phyloP scores from a whole-genome alignment of 2,113 vertebrate species.

The Grus americana region DNA sequence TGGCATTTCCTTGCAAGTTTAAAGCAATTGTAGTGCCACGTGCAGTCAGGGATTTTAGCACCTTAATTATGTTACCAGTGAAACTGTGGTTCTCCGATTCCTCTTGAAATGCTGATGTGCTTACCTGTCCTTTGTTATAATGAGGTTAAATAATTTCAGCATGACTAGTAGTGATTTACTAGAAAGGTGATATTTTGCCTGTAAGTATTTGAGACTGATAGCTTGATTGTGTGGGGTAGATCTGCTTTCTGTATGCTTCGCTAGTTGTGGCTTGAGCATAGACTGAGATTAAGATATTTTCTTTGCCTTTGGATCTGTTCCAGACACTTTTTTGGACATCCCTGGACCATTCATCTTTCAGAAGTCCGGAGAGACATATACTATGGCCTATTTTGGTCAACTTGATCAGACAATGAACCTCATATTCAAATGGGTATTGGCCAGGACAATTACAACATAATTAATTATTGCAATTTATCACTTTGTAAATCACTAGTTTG shows the following conservation, averaged over 20 bases:
- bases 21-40: neutral
- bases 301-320: constrained; percentile 5
- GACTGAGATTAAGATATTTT: constrained; percentile 23
- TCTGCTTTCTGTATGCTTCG: neutral
- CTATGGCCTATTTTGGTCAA: constrained; percentile 49
- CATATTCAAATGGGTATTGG: neutral
- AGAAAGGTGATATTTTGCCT: neutral
- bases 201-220: neutral
- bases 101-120: neutral
- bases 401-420: neutral
- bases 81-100: neutral
- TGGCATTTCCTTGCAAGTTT: neutral
- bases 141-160: neutral
- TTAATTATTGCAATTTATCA: constrained; percentile 36
- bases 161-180: neutral
- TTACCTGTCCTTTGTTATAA: neutral
- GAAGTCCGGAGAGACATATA: neutral
- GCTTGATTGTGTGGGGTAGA: neutral
- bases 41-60: neutral
- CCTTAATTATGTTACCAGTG: neutral
- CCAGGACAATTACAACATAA: neutral
- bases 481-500: neutral
- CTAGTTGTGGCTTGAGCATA: neutral
- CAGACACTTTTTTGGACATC: constrained; percentile 41
- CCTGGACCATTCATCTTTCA: neutral